A percentile compares a stretch with the other conserved stretches of the same genome.
These are phyloP conservation scores for Catostylus mosaicus DNA, from an alignment of 30 jellyfish, hydroid and myxozoan genomes.

Conservation along the genomic window DNA sequence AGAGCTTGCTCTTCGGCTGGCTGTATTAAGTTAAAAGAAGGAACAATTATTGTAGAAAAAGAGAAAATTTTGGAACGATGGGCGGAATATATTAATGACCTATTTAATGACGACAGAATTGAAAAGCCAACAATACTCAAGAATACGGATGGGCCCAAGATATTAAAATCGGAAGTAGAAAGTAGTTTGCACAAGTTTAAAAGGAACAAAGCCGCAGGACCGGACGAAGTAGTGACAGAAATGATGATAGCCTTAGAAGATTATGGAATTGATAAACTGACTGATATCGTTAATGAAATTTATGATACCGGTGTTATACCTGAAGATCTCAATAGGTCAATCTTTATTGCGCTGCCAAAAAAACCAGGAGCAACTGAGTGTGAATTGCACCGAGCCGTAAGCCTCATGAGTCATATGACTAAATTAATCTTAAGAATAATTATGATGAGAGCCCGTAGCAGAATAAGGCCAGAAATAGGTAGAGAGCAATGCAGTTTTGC, in stretches of 20 bases:
- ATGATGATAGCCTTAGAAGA: neutral
- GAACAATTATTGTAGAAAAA: neutral
- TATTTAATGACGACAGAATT: neutral
- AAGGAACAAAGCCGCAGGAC: constrained; percentile 13
- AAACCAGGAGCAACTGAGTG: neutral
- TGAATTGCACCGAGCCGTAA: neutral
- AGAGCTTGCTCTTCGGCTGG: constrained; percentile 4
- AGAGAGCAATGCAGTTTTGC: constrained; percentile 1
- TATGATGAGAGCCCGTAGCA: neutral
- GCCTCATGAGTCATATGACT: neutral
- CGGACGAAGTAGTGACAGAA: neutral
- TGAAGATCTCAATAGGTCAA: neutral
- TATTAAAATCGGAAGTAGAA: neutral
- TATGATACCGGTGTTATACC: constrained; percentile 19
- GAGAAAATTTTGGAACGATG: neutral
- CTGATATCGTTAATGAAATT: constrained; percentile 1
- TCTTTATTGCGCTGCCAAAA: constrained; percentile 26
- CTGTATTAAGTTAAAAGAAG: neutral
- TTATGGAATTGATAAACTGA: neutral
- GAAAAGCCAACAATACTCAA: neutral
- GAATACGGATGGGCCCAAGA: neutral
- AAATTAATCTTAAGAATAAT: neutral
- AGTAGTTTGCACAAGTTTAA: neutral
- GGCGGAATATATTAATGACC: constrained; percentile 11
- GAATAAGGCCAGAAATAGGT: constrained; percentile 9